These are phyloP conservation scores for Cynodonichthys magdalenae DNA, from an alignment of 2,797 vertebrate genomes.

Conservation along the genomic window DNA sequence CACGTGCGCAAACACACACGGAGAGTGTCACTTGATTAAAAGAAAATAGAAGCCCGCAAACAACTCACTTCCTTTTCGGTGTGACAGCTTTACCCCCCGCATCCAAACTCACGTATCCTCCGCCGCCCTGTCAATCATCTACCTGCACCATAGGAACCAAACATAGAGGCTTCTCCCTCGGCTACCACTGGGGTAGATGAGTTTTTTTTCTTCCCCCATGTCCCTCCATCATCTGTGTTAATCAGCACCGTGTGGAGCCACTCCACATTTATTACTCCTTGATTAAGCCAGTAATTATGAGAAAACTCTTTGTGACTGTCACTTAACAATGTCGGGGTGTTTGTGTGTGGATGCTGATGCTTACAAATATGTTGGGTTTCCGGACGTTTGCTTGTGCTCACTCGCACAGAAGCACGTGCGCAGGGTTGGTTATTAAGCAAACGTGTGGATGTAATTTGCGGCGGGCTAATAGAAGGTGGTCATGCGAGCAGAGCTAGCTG, in stretches of 20 bases:
- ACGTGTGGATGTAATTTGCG: conserved; percentile 60
- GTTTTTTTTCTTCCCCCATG: conserved; percentile 23
- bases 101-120: conserved; percentile 17
- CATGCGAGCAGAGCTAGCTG: conserved; percentile 43
- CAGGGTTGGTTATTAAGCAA: conserved; percentile 49
- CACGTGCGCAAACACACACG: conserved; percentile 8
- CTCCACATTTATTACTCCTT: conserved; percentile 74
- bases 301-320: conserved; percentile 65
- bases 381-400: not conserved
- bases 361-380: conserved; percentile 1
- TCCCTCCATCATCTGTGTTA: conserved; percentile 65
- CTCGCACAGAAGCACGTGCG: conserved; percentile 3
- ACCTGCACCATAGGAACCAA: conserved; percentile 35
- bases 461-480: conserved; percentile 60
- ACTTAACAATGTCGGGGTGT: conserved; percentile 33
- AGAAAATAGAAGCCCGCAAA: conserved; percentile 37
- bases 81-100: conserved; percentile 14
- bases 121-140: conserved; percentile 32
- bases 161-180: conserved; percentile 43
- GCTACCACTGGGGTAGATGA: conserved; percentile 16
- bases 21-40: conserved; percentile 55
- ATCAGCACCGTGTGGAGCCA: conserved; percentile 74
- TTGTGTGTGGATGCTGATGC: not conserved
- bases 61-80: conserved; percentile 39
- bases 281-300: conserved; percentile 74